These are phyloP conservation scores for Caenorhabditis sinica DNA, from an alignment of 2,888 invertebrate genomes.

Conservation along the genomic window DNA sequence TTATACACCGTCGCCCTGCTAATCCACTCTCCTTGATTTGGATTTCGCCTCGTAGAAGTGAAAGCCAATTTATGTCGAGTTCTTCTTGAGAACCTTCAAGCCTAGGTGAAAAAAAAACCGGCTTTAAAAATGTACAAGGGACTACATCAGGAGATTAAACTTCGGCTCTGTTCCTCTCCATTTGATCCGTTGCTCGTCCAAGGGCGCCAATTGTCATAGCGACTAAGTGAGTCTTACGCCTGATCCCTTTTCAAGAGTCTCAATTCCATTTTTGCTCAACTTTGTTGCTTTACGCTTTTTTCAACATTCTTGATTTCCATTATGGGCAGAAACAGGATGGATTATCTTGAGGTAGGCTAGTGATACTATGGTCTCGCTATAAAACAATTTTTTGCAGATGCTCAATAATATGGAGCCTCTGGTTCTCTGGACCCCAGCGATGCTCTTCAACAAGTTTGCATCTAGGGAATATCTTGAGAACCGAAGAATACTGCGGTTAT, in stretches of 20 bases:
- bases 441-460: background rate
- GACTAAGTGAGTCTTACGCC: background rate
- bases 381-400: background rate
- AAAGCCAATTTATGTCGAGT: too few species aligned
- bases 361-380: background rate
- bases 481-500: background rate
- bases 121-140: background rate
- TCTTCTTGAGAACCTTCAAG: too few species aligned
- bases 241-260: background rate
- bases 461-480: background rate
- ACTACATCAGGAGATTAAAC: background rate
- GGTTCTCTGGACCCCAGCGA: background rate
- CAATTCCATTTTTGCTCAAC: background rate
- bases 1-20: too few species aligned
- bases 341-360: too few species aligned
- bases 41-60: too few species aligned
- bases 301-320: background rate
- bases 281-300: background rate
- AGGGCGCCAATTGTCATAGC: background rate
- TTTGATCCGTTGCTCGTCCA: background rate
- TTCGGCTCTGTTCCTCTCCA: background rate
- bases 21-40: too few species aligned
- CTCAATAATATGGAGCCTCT: background rate
- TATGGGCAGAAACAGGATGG: too few species aligned
- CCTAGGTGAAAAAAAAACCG: background rate